These are phyloP conservation scores for Tetrao urogallus DNA, from an alignment of 2,113 vertebrate species.

Conservation along the genomic window DNA sequence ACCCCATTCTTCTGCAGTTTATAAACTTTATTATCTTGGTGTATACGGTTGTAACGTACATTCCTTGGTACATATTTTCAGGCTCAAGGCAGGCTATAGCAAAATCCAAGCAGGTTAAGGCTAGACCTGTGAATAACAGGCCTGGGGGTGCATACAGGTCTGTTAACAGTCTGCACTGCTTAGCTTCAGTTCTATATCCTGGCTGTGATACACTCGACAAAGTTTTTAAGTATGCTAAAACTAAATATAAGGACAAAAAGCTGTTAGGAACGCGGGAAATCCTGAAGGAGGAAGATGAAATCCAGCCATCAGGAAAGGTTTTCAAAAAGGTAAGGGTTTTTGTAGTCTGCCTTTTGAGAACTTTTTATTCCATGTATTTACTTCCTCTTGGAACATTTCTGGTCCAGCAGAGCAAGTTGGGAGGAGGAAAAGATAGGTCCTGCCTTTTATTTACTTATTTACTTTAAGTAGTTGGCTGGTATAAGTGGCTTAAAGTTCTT, in stretches of 20 bases:
- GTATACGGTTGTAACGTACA: conserved; percentile 86
- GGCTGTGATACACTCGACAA: conserved; percentile 90
- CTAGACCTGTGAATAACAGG: conserved; percentile 78
- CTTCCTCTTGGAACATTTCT: background rate
- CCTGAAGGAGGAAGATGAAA: conserved; percentile 92
- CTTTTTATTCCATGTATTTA: background rate
- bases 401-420: background rate
- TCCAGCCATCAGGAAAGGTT: conserved; percentile 91
- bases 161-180: conserved; percentile 78
- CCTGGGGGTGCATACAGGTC: conserved; percentile 87
- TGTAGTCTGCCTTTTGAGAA: background rate
- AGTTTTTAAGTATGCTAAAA: conserved; percentile 85
- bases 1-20: conserved; percentile 86
- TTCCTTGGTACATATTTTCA: conserved; percentile 89
- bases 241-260: conserved; percentile 82
- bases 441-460: background rate
- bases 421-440: background rate
- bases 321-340: conserved; percentile 91
- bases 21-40: conserved; percentile 87
- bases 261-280: conserved; percentile 92
- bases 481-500: background rate
- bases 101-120: conserved; percentile 85
- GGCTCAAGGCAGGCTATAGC: conserved; percentile 82
- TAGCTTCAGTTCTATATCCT: conserved; percentile 83
- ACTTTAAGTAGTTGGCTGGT: background rate